Evolutionary conservation across 2,797 vertebrate species (phyloP), one percentile per base, ranked within the genome.

Genomic region (Acanthurus leucopareius): DNA sequence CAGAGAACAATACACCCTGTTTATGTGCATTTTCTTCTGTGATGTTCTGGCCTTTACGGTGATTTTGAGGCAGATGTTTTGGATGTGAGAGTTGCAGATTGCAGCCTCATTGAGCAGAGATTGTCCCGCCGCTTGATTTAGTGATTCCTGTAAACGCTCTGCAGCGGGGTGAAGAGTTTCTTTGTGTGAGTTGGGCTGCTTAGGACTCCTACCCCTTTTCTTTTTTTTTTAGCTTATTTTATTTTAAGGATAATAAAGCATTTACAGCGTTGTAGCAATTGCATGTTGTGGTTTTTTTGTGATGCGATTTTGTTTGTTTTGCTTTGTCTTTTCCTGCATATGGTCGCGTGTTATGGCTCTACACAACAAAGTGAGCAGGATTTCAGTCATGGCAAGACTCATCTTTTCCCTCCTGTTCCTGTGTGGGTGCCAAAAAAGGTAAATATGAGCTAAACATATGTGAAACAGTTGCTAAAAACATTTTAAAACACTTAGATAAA

Each of bases 401-500:
- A 1, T 88, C 38, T 35, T 91, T 14, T 75, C 64, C 69, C 48
- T 90, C 25, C 81, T 94, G 77, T 69, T 92, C 40, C 80, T 93
- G 75, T 79, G 65, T 28, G 87, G 87, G 76, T 86, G 85, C 88
- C 88, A 83, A 62, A 80, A 76, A 1, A 85, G 92, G 93, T 93
- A 87, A 86, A 84, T 35, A 35, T 35, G 32, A 35, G 32, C 32
- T 35, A 7, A 35, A 35, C 32, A 35, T 35, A 7, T 35, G 32
- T 7, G 4, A 32, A 32, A 32, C 28, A 32, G 28, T 5, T 32
- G 6, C 32, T 35, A 35, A 35, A 35, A 35, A 35, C 22, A 44
- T 44, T 44, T 42, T n/a, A 0, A 35, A 10, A 19, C 28, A 68
- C 1, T 10, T 48, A 16, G 14, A 6, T n/a, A n/a, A 49, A 8